Conservation (phyloP, 2,888 invertebrate species). For the Drosophila meridionalis region DNA sequence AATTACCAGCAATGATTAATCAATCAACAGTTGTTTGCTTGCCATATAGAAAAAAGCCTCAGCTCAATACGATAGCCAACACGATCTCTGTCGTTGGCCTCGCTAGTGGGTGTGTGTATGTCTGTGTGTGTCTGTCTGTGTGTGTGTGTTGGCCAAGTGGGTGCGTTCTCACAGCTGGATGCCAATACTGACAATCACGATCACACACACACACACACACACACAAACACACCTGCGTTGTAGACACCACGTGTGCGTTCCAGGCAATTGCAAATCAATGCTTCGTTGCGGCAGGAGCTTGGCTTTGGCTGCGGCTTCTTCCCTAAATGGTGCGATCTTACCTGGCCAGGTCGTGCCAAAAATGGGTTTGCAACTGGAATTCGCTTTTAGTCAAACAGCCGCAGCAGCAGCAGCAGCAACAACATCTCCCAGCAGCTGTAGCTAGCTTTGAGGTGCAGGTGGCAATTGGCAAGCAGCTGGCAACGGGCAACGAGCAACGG, state of each 20-base stretch:
- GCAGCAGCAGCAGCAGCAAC: conserved; percentile 24
- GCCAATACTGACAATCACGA: conserved; percentile 65
- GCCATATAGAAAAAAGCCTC: conserved; percentile 5
- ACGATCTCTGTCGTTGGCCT: conserved; percentile 69
- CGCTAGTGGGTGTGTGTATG: conserved; percentile 43
- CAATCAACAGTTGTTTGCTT: conserved; percentile 63
- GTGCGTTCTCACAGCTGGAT: conserved; percentile 80
- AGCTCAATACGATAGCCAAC: conserved; percentile 41
- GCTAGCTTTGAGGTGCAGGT: conserved; percentile 62
- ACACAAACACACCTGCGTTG: conserved; percentile 57
- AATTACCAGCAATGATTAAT: conserved; percentile 80
- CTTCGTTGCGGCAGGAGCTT: conserved; percentile 33
- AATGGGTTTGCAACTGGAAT: conserved; percentile 81
- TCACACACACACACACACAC: conserved; percentile 29
- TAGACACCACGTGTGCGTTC: conserved; percentile 76
- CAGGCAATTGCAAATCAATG: conserved; percentile 74
- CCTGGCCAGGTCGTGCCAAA: conserved; percentile 69
- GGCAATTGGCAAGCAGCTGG: conserved; percentile 66
- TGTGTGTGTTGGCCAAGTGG: conserved; percentile 63
- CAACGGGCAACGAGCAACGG: conserved; percentile 32
- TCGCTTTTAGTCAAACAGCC: conserved; percentile 73
- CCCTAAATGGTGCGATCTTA: conserved; percentile 67
- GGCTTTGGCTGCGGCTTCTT: conserved; percentile 60
- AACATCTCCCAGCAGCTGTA: conserved; percentile 28
- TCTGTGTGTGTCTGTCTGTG: conserved; percentile 16